Conservation (phyloP, 35 echinoderm and acorn worm genomes). For the Ptychodera flava region DNA sequence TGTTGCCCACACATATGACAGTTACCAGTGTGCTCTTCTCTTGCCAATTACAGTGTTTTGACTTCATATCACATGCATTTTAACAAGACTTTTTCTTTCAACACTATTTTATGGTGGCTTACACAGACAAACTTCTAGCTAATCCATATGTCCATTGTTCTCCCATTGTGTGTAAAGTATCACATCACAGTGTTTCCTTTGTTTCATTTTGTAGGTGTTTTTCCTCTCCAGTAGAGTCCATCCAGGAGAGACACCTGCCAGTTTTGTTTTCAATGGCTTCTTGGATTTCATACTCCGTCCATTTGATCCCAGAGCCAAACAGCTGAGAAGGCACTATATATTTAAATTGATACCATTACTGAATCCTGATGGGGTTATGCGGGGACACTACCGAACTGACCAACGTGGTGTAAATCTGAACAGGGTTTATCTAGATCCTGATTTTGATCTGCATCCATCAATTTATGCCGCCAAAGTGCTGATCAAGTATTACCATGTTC, state of each 20-base stretch:
- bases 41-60: no score
- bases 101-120: no score
- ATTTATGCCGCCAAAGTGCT: conserved; percentile 87
- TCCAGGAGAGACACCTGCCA: conserved; percentile 90
- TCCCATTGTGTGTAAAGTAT: no score
- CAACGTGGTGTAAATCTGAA: conserved; percentile 94
- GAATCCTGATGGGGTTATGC: conserved; percentile 88
- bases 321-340: conserved; percentile 86
- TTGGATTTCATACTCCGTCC: conserved; percentile 90
- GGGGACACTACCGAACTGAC: conserved; percentile 91
- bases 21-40: no score
- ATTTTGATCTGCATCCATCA: conserved; percentile 64
- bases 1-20: no score
- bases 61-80: no score
- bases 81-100: no score
- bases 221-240: conserved; percentile 89
- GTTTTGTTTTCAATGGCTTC: conserved; percentile 98
- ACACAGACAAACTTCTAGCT: no score
- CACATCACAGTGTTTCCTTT: no score
- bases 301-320: conserved; percentile 69
- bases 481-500: conserved; percentile 66
- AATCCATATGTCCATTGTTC: no score
- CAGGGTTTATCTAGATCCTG: conserved; percentile 77
- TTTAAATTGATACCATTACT: conserved; percentile 88
- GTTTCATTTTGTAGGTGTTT: conserved; percentile 48